These are phyloP conservation scores for Cephus nigrinus DNA, from an alignment of 2,888 invertebrate species.

Conservation along the genomic window DNA sequence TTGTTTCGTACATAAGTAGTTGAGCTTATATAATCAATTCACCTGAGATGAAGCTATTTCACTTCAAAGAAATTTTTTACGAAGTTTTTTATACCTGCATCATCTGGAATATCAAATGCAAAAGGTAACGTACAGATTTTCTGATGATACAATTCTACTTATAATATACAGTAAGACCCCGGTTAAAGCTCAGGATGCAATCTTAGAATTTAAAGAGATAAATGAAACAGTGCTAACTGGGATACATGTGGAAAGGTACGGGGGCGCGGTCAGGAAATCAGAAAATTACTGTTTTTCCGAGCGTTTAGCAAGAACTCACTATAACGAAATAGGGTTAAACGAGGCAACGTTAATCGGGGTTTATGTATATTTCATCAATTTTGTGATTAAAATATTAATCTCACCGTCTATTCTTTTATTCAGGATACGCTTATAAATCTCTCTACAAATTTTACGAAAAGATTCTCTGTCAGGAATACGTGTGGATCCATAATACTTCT, in stretches of 20 bases:
- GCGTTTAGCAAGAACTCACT: background rate
- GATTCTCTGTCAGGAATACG: constrained; percentile 51
- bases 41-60: background rate
- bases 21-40: background rate
- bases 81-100: constrained; percentile 1
- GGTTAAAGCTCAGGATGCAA: background rate
- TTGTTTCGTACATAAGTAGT: background rate
- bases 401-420: constrained; percentile 48
- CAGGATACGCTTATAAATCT: constrained; percentile 47
- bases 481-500: constrained; percentile 49
- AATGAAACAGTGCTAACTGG: background rate
- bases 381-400: background rate
- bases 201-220: background rate
- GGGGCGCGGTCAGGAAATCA: background rate
- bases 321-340: background rate
- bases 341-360: background rate
- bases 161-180: background rate
- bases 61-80: background rate
- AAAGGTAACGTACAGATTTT: background rate
- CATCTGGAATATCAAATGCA: constrained; percentile 10
- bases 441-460: constrained; percentile 49
- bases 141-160: background rate
- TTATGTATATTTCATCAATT: constrained; percentile 2
- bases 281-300: background rate
- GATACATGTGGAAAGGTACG: background rate